phyloP scores from a whole-genome alignment of 1,140 invertebrate genomes.

The Caenorhabditis tropicalis region DNA sequence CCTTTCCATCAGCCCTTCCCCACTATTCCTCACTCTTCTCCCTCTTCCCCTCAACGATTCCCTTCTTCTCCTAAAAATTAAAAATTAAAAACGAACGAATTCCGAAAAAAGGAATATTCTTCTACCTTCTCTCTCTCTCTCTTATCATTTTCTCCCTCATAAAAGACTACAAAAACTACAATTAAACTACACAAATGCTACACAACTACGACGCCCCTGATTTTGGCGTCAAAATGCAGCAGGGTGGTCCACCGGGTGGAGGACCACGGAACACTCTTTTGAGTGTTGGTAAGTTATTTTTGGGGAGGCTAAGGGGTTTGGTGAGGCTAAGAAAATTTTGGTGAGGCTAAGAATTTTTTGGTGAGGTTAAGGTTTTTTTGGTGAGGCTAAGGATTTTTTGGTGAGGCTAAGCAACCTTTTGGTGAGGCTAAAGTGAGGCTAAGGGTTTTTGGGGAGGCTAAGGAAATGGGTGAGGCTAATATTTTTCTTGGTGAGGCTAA shows the following conservation, averaged over 20 bases:
- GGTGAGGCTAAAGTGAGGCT: too few relatives aligned
- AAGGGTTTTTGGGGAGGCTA: too few relatives aligned
- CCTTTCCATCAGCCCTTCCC: neutral
- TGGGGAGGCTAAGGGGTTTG: too few relatives aligned
- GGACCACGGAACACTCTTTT: neutral
- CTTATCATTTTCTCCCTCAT: neutral
- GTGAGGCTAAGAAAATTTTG: too few relatives aligned
- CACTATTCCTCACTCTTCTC: neutral
- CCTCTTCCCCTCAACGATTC: neutral
- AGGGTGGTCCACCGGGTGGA: neutral
- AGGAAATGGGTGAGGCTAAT: too few relatives aligned
- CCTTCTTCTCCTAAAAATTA: too few relatives aligned
- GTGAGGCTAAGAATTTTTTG: too few relatives aligned
- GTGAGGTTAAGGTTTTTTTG: too few relatives aligned
- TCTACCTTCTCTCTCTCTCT: neutral
- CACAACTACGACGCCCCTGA: neutral
- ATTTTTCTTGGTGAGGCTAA: too few relatives aligned
- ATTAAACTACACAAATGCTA: neutral
- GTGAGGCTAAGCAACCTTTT: too few relatives aligned
- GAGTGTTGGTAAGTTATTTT: slow-evolving; percentile 8
- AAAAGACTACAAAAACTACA: neutral
- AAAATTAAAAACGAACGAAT: neutral
- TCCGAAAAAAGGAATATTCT: neutral
- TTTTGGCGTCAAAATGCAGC: slow-evolving; percentile 11
- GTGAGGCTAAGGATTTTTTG: too few relatives aligned